Evolutionary conservation across 2,113 vertebrate genomes (phyloP).

Genomic region (Athene noctua): DNA sequence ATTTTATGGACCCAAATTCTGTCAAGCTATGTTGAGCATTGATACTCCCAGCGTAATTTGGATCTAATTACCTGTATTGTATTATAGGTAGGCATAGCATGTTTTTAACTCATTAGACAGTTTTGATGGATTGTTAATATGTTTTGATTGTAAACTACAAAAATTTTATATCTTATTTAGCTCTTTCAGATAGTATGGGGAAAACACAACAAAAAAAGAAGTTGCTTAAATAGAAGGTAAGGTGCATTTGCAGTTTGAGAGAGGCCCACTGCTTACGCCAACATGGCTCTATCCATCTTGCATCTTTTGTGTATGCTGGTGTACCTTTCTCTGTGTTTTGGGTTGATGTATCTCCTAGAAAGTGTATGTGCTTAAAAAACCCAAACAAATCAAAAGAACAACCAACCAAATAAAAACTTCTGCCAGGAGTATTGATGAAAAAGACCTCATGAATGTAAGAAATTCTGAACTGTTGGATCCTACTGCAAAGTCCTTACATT

Average conservation of each 20-base stretch:
- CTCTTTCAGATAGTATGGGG: not conserved
- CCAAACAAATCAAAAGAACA: not conserved
- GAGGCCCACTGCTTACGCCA: not conserved
- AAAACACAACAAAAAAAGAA: not conserved
- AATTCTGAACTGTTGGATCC: not conserved
- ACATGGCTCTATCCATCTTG: not conserved
- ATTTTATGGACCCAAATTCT: not conserved
- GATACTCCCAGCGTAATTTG: not conserved
- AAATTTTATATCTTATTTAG: not conserved
- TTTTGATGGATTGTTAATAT: not conserved
- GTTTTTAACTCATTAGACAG: not conserved
- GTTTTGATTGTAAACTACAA: not conserved
- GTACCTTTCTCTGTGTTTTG: not conserved
- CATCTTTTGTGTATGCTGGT: not conserved
- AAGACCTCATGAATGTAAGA: not conserved
- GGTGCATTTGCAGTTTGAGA: not conserved
- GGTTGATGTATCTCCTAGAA: not conserved
- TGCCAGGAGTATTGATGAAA: not conserved
- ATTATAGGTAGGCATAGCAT: not conserved
- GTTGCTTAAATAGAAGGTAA: not conserved
- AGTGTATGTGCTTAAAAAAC: not conserved
- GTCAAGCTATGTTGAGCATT: not conserved
- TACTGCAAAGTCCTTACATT: not conserved
- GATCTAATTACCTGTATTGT: not conserved
- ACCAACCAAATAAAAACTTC: not conserved